Evolutionary conservation across 2,113 vertebrate species (phyloP).

Genomic region (Pardalotus punctatus): DNA sequence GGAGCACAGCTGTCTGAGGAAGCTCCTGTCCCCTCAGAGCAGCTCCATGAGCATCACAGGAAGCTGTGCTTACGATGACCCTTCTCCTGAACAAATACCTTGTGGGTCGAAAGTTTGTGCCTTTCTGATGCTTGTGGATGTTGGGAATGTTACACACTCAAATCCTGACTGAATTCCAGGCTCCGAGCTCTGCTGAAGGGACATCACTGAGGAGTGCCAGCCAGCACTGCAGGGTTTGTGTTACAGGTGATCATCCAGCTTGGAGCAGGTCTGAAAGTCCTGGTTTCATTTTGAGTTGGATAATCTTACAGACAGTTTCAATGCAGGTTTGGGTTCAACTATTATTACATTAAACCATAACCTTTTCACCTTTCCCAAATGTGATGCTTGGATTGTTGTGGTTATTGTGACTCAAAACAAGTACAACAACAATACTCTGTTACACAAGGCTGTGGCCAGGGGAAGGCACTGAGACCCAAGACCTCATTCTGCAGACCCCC

Average conservation of each 20-base stretch:
- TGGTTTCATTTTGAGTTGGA: background rate
- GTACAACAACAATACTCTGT: background rate
- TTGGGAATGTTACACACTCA: background rate
- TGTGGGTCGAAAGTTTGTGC: background rate
- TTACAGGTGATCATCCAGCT: background rate
- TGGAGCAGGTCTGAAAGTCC: background rate
- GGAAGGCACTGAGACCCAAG: background rate
- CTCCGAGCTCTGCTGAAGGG: background rate
- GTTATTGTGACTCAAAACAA: background rate
- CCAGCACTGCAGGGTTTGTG: background rate
- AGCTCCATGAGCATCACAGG: fast-evolving
- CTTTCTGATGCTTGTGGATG: background rate
- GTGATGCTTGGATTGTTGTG: background rate
- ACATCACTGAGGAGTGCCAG: background rate
- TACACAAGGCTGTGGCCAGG: background rate
- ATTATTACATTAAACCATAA: background rate
- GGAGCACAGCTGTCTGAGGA: background rate
- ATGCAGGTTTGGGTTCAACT: background rate
- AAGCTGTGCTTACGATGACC: background rate
- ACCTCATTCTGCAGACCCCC: background rate
- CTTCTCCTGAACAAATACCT: background rate
- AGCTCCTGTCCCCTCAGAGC: background rate
- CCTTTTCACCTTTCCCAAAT: background rate
- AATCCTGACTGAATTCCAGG: background rate
- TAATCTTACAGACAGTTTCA: background rate